Conservation (phyloP, 2,888 invertebrate species). For the Leucoma salicis region DNA sequence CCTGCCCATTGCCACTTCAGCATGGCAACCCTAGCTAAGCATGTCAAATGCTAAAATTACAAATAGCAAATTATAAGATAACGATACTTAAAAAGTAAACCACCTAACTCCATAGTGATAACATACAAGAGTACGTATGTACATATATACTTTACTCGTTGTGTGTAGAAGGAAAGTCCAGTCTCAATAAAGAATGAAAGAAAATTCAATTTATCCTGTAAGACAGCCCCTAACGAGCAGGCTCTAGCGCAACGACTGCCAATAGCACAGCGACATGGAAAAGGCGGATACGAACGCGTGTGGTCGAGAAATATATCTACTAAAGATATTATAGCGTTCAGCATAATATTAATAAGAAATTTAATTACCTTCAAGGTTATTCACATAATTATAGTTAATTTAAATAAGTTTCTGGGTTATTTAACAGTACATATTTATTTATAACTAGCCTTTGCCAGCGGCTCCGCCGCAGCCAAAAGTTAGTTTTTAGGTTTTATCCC, state of each 20-base stretch:
- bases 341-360: neutral
- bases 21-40: no score
- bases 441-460: no score
- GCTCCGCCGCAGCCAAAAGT: no score
- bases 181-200: slow-evolving; percentile 43
- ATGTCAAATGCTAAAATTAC: no score
- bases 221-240: slow-evolving; percentile 56
- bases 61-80: no score
- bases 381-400: neutral
- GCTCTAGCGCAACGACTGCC: slow-evolving; percentile 44
- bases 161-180: slow-evolving; percentile 46
- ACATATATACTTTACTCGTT: no score
- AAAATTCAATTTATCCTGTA: slow-evolving; percentile 58
- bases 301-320: slow-evolving; percentile 35
- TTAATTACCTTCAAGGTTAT: neutral
- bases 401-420: slow-evolving; percentile 1
- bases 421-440: neutral
- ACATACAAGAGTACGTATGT: no score
- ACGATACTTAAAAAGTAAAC: no score
- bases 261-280: slow-evolving; percentile 57
- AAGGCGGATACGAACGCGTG: slow-evolving; percentile 54
- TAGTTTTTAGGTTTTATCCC: no score
- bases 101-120: no score
- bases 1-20: no score
- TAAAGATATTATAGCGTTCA: neutral